phyloP scores from a whole-genome alignment of 1,140 invertebrate species.

The Drosophila kohkoa region DNA sequence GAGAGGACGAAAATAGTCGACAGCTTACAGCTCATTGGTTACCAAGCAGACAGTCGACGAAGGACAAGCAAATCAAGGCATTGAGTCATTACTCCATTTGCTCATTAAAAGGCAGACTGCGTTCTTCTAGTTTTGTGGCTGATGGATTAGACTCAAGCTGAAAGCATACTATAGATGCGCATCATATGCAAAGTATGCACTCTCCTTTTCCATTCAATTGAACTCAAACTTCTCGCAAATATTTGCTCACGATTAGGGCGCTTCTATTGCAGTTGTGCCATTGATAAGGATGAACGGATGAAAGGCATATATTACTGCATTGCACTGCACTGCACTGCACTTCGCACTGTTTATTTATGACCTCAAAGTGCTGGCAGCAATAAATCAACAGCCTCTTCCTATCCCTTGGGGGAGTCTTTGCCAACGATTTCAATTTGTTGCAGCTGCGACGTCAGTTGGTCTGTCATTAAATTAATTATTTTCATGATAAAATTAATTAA shows the following conservation, averaged over 20 bases:
- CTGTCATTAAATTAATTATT: constrained; percentile 71
- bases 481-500: constrained; percentile 77
- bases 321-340: background rate
- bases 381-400: constrained; percentile 15
- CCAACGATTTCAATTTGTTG: constrained; percentile 68
- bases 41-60: constrained; percentile 25
- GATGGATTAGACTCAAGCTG: background rate
- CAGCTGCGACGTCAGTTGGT: constrained; percentile 40
- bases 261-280: background rate
- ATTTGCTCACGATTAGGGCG: background rate
- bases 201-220: background rate
- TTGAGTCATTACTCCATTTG: background rate
- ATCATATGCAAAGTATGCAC: background rate
- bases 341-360: constrained; percentile 18
- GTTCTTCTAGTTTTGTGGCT: background rate
- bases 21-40: constrained; percentile 66
- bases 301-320: too few species aligned
- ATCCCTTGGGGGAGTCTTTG: constrained; percentile 50
- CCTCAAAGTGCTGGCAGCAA: background rate
- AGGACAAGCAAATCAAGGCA: constrained; percentile 21
- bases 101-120: background rate
- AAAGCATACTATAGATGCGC: background rate
- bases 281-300: constrained; percentile 1
- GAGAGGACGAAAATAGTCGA: constrained; percentile 34
- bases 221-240: constrained; percentile 1